phyloP scores from a whole-genome alignment of 2,888 invertebrate species.

The Gryllus longicercus region DNA sequence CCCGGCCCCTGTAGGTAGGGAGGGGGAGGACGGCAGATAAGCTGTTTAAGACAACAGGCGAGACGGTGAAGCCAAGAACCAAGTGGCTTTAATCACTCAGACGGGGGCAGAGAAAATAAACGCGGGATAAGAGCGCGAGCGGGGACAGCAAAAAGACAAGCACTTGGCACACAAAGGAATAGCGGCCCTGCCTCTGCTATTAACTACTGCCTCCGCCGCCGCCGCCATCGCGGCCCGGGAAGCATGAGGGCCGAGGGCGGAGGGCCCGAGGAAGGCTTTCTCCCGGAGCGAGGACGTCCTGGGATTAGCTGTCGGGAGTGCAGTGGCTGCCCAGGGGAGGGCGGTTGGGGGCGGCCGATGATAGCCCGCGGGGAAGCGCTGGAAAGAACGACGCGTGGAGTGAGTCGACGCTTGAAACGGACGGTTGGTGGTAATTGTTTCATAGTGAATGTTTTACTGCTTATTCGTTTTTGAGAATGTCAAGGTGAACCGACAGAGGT shows the following conservation, averaged over 20 bases:
- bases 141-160: constrained; percentile 8
- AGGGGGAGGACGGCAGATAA: background rate
- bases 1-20: background rate
- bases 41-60: constrained; percentile 17
- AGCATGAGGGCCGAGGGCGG: no score
- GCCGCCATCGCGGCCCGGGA: background rate
- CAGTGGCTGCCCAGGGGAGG: no score
- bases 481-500: no score
- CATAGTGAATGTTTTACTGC: no score
- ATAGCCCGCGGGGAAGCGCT: no score
- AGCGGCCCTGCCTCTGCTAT: background rate
- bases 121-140: background rate
- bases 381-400: no score
- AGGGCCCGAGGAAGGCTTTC: background rate
- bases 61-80: constrained; percentile 10
- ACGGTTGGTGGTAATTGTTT: no score
- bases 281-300: background rate
- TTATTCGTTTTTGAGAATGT: no score
- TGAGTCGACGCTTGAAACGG: no score
- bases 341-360: no score
- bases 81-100: constrained; percentile 17
- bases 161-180: background rate
- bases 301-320: no score
- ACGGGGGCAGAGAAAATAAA: constrained; percentile 3
- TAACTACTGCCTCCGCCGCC: background rate